phyloP scores from a whole-genome alignment of 2,888 invertebrate genomes.

The Branchellion lobata region DNA sequence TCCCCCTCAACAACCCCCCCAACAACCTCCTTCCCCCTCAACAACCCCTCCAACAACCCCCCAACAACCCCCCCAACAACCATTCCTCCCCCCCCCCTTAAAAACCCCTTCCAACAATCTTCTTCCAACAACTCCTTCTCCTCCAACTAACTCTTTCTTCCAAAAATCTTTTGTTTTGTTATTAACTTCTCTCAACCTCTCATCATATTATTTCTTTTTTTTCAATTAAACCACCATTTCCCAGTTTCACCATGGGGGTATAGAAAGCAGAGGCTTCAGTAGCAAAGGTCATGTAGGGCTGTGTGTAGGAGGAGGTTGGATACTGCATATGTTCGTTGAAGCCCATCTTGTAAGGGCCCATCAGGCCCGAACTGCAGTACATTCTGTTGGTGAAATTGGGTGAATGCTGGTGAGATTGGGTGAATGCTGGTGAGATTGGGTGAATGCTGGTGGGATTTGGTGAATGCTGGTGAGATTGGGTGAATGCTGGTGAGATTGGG shows the following conservation, averaged over 20 bases:
- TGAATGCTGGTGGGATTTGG: no score
- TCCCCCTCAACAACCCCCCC: slow-evolving; percentile 17
- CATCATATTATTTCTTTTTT: not conserved
- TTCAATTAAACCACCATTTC: not conserved
- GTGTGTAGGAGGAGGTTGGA: slow-evolving; percentile 31
- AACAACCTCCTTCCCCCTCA: not conserved
- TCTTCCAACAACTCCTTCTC: slow-evolving; percentile 6
- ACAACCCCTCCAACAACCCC: not conserved
- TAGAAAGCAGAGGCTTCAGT: slow-evolving; percentile 43
- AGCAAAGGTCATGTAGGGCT: slow-evolving; percentile 45
- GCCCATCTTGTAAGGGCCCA: slow-evolving; percentile 39
- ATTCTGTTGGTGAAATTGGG: no score
- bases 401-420: no score
- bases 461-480: no score
- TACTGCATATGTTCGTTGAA: slow-evolving; percentile 10
- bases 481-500: no score
- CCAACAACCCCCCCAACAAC: not conserved
- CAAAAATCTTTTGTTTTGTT: not conserved
- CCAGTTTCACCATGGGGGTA: slow-evolving; percentile 38
- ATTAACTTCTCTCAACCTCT: not conserved
- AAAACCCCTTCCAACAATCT: not conserved
- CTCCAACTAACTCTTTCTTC: not conserved
- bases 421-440: no score
- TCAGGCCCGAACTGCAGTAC: slow-evolving; percentile 45
- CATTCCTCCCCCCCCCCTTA: not conserved